Conservation (phyloP, 2,797 vertebrate genomes). For the Siniperca scherzeri region DNA sequence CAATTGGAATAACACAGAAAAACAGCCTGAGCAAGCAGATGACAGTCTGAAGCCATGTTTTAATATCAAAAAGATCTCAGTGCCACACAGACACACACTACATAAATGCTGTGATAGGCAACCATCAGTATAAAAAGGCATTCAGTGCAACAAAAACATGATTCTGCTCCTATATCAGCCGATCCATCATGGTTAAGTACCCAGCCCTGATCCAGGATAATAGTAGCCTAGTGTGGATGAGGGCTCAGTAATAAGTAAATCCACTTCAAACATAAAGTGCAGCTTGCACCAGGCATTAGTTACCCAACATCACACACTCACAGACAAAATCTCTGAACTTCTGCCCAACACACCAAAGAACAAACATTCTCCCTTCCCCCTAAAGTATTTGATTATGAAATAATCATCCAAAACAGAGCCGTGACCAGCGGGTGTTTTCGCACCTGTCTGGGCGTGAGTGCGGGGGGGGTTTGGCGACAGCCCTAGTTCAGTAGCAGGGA, state of each 20-base stretch:
- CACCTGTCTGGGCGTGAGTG: too few relatives aligned
- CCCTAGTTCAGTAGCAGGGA: not conserved
- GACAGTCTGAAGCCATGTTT: not conserved
- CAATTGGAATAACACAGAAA: not conserved
- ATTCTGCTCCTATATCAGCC: not conserved
- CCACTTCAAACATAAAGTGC: conserved; percentile 1
- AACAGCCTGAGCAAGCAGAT: not conserved
- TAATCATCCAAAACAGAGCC: not conserved
- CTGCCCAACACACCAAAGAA: not conserved
- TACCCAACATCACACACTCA: conserved; percentile 1
- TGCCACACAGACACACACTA: not conserved
- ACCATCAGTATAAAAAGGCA: not conserved
- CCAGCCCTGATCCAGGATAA: not conserved
- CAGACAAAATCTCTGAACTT: not conserved
- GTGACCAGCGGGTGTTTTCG: not conserved
- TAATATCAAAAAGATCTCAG: not conserved
- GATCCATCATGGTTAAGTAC: not conserved
- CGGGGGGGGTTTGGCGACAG: too few relatives aligned
- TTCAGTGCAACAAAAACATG: not conserved
- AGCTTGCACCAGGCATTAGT: conserved; percentile 1
- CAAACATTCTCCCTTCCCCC: not conserved
- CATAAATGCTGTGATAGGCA: not conserved
- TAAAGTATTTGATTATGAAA: not conserved
- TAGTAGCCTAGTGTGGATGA: not conserved
- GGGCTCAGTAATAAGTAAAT: not conserved